These are phyloP conservation scores for Sterrhoptilus dennistouni DNA, from an alignment of 2,113 vertebrate genomes.

Conservation along the genomic window DNA sequence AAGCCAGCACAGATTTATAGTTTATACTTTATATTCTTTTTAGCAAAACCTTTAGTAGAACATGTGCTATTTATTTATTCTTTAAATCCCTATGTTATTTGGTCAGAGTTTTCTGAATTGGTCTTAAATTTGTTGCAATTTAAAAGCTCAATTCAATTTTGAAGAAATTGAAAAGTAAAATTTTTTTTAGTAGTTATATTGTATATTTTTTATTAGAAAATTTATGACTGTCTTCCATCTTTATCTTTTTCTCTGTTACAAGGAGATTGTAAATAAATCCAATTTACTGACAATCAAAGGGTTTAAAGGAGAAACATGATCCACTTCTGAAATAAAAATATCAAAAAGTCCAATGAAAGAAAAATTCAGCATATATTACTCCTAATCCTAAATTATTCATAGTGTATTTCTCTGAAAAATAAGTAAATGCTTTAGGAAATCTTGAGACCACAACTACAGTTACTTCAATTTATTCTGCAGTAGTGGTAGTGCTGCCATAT, in stretches of 20 bases:
- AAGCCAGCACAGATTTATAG: conserved; percentile 45
- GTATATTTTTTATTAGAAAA: background rate
- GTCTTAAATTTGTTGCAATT: conserved; percentile 13
- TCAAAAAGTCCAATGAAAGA: background rate
- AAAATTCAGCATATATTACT: background rate
- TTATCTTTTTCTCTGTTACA: background rate
- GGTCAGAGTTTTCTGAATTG: background rate
- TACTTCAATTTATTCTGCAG: background rate
- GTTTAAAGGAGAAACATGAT: background rate
- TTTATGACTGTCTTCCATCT: background rate
- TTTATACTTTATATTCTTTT: conserved; percentile 18
- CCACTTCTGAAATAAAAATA: background rate
- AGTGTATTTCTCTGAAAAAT: background rate
- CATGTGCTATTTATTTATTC: background rate
- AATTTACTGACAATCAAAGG: background rate
- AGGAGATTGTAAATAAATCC: background rate
- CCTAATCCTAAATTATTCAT: background rate
- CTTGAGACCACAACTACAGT: background rate
- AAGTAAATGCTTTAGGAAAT: background rate
- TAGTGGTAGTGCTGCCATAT: background rate
- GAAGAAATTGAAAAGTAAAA: conserved; percentile 10
- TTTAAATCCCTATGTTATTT: background rate
- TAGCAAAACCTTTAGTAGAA: background rate
- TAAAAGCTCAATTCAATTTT: conserved; percentile 39
- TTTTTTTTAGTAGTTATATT: background rate